Base-by-base conservation (phyloP, 2,113 vertebrate genomes). In the Ageneiosus marmoratus region DNA sequence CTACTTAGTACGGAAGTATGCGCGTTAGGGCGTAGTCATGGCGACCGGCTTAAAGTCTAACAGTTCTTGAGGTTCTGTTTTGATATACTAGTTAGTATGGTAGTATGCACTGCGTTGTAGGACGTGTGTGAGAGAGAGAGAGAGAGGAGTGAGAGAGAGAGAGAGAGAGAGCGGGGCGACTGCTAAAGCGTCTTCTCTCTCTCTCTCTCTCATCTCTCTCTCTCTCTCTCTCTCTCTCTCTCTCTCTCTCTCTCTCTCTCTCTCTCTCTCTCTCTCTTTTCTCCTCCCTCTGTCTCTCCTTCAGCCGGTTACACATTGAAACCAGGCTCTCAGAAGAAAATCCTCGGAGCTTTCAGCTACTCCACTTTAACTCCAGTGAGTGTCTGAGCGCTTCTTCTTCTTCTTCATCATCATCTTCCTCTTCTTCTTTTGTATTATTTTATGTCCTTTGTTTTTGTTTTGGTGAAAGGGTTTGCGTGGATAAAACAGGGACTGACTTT, bases 221-320 rank as follows among this genome's bases (percentile, higher is more conserved):
- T 15, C 34, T 2, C 41, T n/a, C 37, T 78, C 74, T 46, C 29
- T 8, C 44, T 32, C 51, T 32, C 53, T 2, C 67, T 58, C 37
- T 27, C 62, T 16, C 24, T 88, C 85, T 90, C 8, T 22, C 16
- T 92, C 92, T 91, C 46, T n/a, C 41, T 46, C 69, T 90, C 89
- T 75, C 90, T 91, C 93, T 91, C 88, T 89, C 63, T 78, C 20
- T 67, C 76, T 63, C 85, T 83, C 92, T 92, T 92, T 91, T 91
- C 46, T n/a, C 41, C 69, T 15, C 37, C 11, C 6, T 24, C 34
- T 20, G 6, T 27, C 24, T 12, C 34, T 20, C 34, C 7, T 48
- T 7, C 69, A 46, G 69, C 37, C 67, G 67, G 67, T 70, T n/a
- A 24, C 70, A 73, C 70, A 50, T 46, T 20, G n/a, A 20, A 10